Evolutionary conservation across 2,797 vertebrate species (phyloP).

Genomic region (Squalus acanthias): DNA sequence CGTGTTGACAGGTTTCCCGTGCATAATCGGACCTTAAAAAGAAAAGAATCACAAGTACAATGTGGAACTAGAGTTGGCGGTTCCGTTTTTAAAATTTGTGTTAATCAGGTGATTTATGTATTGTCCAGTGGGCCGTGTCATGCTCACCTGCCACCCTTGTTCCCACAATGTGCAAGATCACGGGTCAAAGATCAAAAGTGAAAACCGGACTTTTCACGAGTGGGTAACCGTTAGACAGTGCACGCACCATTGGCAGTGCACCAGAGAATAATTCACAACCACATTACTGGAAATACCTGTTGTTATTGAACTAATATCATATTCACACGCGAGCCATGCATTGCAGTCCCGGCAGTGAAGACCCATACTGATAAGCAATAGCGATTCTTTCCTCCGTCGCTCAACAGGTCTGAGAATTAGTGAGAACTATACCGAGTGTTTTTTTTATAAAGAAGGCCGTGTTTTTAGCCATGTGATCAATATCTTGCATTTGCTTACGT

Average conservation of each 20-base stretch:
- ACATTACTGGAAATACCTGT: not conserved
- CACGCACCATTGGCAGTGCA: not conserved
- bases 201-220: not conserved
- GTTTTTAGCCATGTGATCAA: not conserved
- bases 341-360: not conserved
- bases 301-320: not conserved
- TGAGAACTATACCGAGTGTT: not conserved
- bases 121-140: not conserved
- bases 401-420: not conserved
- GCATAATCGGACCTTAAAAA: not conserved
- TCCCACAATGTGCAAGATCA: not conserved
- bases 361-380: not conserved
- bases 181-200: not conserved
- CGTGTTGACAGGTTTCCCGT: not conserved
- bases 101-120: not conserved
- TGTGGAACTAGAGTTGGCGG: not conserved
- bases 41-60: not conserved
- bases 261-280: not conserved
- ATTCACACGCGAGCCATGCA: not conserved
- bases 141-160: not conserved
- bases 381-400: not conserved
- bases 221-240: not conserved
- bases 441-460: not conserved
- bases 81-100: not conserved
- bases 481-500: slow-evolving; percentile 20